phyloP scores from a whole-genome alignment of 2,888 invertebrate genomes.

The Rhaphigaster nebulosa region DNA sequence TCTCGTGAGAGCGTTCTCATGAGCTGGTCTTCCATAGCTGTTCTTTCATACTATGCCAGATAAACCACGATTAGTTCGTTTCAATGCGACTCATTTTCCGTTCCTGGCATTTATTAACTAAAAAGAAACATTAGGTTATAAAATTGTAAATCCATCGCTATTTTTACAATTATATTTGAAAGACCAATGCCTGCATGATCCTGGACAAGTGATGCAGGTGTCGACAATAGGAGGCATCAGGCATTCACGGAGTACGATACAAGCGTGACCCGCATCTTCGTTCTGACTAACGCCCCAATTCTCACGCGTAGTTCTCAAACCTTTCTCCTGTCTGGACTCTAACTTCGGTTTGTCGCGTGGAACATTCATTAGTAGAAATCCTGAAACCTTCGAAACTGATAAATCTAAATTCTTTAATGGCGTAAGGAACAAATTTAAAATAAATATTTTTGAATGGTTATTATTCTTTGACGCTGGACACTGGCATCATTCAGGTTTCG shows the following conservation, averaged over 20 bases:
- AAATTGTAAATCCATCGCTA: background rate
- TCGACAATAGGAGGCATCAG: background rate
- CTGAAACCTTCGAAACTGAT: background rate
- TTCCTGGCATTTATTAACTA: background rate
- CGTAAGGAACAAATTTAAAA: background rate
- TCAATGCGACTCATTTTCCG: background rate
- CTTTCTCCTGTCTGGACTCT: background rate
- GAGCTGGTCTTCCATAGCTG: background rate
- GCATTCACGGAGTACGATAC: background rate
- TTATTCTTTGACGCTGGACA: background rate
- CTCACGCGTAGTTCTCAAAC: constrained; percentile 9
- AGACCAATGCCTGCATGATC: background rate
- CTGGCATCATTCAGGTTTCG: background rate
- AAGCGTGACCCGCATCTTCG: background rate
- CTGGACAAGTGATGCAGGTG: background rate
- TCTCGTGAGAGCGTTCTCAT: constrained; percentile 24
- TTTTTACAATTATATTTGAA: background rate
- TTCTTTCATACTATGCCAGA: background rate
- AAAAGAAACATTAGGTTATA: background rate
- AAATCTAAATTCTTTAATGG: background rate
- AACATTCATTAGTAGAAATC: background rate
- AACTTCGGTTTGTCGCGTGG: background rate
- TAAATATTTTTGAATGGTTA: background rate
- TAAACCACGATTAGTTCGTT: background rate
- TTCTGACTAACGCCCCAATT: background rate